Evolutionary conservation across 1,140 invertebrate species (phyloP), one percentile per base, ranked within the genome.

Genomic region (Anthonomus grandis): DNA sequence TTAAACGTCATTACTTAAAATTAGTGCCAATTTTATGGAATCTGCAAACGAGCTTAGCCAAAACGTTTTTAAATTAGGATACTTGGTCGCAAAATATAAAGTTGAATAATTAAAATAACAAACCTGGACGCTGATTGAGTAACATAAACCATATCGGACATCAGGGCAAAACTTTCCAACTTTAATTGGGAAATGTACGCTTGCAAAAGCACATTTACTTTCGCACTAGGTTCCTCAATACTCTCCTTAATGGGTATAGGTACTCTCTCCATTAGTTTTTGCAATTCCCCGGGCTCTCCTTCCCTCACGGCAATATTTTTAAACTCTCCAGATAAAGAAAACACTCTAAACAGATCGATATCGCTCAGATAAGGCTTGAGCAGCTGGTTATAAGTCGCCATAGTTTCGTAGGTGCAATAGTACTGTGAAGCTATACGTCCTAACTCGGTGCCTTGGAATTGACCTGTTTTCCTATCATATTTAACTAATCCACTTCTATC

Each of bases 131-230:
- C 97, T 4, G 95, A 98, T 75, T 99, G 97, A 0, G 97, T 98
- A 0, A 99, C 93, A 70, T 94, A 99, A 0, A 99, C 94, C 97
- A 99, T 99, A 74, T 99, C 97, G 0, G 95, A 91, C 91, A 98
- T 97, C 3, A 99, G 76, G 1, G 96, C 95, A 75, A 99, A 98
- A 10, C 97, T 96, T 74, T 99, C 97, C 27, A 99, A 77, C 75
- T 99, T 98, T 36, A 99, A 74, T 71, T 99, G 96, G 0, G 96
- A 99, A 48, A 99, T 98, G 74, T 98, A 99, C 0, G 96, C 95
- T 76, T 99, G 95, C 2, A 99, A 78, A 3, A 98, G 74, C 5
- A 97, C 93, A 70, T 93, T 93, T 2, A 97, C 91, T 78, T 99
- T 99, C 0, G 97, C 97, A 64, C 93, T 96, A 0, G 96, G 86